Evolutionary conservation across 2,797 vertebrate genomes (phyloP), one percentile per base, ranked within the genome.

Genomic region (Pangasius larnaudii): DNA sequence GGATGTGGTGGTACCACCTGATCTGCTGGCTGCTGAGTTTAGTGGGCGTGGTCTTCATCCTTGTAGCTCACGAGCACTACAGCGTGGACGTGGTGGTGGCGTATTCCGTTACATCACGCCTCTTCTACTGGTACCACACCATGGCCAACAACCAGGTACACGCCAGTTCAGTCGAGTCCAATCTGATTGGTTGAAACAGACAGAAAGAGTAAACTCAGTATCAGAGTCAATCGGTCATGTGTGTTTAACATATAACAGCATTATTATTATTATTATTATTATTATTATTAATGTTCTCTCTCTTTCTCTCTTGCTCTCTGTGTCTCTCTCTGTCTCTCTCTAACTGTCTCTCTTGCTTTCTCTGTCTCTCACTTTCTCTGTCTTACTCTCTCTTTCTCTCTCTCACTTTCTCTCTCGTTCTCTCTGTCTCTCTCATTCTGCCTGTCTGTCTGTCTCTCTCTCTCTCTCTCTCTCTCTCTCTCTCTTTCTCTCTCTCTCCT

Each of bases 51-150:
- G n/a, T 98, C 90, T 99, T 97, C 88, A 99, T 99, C 90, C 96
- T 99, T 3, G 90, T 98, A 0, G 98, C 93, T 0, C 98, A 98
- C 0, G 98, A 99, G 81, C 98, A 99, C 95, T 99, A 99, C 59
- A 99, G 97, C 0, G 93, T 99, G 0, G 98, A 99, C 0, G 98
- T 99, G 80, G 92, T 99, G 61, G 90, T 99, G 19, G 98, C 96
- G 1, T 99, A 99, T 91, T 97, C 96, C 14, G 95, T 97, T 92
- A 98, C 97, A 53, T 98, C 98, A 0, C 93, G 98, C 63, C 95
- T 96, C 8, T 99, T 99, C 93, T 98, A 97, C 97, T 98, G 97
- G 97, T 99, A 99, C 94, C 98, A 99, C 90, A 96, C 98, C 0
- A 97, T 99, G 98, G 97, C 97, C 93, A 98, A 98, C 88, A 95